A percentile compares a stretch with the other conserved stretches of the same genome.
phyloP scores from a whole-genome alignment of 2,113 vertebrate genomes.

The Burhinus oedicnemus region DNA sequence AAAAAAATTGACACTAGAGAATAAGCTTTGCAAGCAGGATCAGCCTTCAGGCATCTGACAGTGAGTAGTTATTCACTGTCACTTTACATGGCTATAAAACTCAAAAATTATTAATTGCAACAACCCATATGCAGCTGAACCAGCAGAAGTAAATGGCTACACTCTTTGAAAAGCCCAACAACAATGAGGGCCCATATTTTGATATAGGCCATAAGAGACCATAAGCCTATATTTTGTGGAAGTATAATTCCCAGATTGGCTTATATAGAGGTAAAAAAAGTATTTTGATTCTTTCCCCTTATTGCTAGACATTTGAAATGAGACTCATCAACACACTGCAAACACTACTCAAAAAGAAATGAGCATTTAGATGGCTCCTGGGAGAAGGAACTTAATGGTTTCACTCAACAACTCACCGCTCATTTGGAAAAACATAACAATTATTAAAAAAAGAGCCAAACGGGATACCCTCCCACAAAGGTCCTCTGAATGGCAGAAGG shows the following conservation, averaged over 20 bases:
- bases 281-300: not conserved
- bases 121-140: not conserved
- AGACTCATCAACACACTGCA: not conserved
- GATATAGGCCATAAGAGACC: not conserved
- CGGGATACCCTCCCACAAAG: not conserved
- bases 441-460: not conserved
- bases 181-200: not conserved
- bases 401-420: not conserved
- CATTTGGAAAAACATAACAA: not conserved
- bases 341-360: not conserved
- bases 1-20: not conserved
- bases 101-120: not conserved
- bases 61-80: not conserved
- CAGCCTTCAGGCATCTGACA: not conserved
- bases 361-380: not conserved
- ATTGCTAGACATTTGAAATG: not conserved
- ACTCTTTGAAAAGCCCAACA: not conserved
- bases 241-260: not conserved
- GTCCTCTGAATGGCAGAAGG: not conserved
- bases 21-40: not conserved
- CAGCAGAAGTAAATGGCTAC: not conserved
- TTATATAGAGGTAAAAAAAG: not conserved
- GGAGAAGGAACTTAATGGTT: not conserved
- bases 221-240: not conserved
- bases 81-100: not conserved